Conservation (phyloP, 2,113 vertebrate species). For the Fregata magnificens region DNA sequence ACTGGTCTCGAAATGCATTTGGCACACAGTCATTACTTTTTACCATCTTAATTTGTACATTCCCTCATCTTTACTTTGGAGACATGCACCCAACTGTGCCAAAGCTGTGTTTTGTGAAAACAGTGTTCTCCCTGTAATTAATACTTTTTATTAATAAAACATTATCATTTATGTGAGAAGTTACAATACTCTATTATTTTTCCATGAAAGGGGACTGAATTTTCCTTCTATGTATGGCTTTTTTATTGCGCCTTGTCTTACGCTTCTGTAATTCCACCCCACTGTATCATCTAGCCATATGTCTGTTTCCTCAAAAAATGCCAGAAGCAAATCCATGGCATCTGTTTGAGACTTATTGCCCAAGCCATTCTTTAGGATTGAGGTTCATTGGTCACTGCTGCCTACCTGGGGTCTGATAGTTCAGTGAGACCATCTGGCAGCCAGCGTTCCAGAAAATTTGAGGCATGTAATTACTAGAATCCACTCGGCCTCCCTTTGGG, state of each 20-base stretch:
- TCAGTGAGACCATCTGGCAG: slow-evolving; percentile 99
- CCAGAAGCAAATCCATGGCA: slow-evolving; percentile 62
- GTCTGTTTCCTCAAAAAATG: slow-evolving; percentile 58
- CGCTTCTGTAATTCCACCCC: slow-evolving; percentile 14
- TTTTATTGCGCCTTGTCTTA: slow-evolving; percentile 30
- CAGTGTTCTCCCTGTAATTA: background rate
- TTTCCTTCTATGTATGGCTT: background rate
- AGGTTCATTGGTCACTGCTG: slow-evolving; percentile 62
- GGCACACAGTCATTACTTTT: background rate
- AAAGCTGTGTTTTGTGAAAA: background rate
- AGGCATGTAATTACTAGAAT: slow-evolving; percentile 99
- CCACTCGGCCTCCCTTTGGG: slow-evolving; percentile 98
- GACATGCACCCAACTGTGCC: background rate
- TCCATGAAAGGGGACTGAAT: background rate
- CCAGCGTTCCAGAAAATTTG: slow-evolving; percentile 99
- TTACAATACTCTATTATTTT: background rate
- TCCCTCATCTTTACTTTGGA: background rate
- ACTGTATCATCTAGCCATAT: slow-evolving; percentile 65
- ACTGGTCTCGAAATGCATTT: background rate
- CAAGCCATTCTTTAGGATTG: slow-evolving; percentile 43
- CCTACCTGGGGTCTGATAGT: slow-evolving; percentile 99
- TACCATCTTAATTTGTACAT: background rate
- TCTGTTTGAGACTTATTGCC: slow-evolving; percentile 41
- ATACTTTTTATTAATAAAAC: background rate
- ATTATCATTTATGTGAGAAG: background rate